phyloP scores from a whole-genome alignment of 2,113 vertebrate genomes.

The Microtus oregoni region DNA sequence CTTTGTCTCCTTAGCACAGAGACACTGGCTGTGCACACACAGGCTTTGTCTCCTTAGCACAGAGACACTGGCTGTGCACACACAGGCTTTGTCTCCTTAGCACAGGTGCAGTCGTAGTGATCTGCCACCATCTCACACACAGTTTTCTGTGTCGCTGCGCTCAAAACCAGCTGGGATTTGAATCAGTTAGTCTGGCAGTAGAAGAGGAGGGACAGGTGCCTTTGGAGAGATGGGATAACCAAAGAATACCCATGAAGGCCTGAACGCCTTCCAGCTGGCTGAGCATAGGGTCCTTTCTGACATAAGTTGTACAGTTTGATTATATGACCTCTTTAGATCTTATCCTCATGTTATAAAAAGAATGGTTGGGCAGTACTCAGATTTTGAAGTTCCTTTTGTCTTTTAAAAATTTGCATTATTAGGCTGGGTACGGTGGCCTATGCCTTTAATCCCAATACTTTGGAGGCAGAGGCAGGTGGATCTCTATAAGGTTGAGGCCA shows the following conservation, averaged over 20 bases:
- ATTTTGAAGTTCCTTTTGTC: background rate
- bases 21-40: no score
- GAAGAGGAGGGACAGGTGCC: background rate
- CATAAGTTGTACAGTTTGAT: background rate
- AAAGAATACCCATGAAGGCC: background rate
- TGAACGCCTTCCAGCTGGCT: background rate
- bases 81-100: no score
- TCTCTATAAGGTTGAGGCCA: background rate
- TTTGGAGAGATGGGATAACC: no score
- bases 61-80: no score
- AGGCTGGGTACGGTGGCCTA: background rate
- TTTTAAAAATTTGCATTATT: background rate
- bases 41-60: no score
- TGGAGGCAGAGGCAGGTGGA: background rate
- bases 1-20: no score
- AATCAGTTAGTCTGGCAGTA: rapidly evolving
- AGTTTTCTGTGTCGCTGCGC: background rate
- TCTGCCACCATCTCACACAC: background rate
- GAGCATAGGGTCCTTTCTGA: background rate
- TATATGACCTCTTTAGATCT: background rate
- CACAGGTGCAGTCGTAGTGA: no score
- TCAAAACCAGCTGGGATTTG: background rate
- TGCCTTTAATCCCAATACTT: background rate
- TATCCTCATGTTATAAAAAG: background rate
- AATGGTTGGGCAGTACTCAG: background rate